Base-by-base conservation (phyloP, 2,888 invertebrate genomes). In the Cheilosia grossa region DNA sequence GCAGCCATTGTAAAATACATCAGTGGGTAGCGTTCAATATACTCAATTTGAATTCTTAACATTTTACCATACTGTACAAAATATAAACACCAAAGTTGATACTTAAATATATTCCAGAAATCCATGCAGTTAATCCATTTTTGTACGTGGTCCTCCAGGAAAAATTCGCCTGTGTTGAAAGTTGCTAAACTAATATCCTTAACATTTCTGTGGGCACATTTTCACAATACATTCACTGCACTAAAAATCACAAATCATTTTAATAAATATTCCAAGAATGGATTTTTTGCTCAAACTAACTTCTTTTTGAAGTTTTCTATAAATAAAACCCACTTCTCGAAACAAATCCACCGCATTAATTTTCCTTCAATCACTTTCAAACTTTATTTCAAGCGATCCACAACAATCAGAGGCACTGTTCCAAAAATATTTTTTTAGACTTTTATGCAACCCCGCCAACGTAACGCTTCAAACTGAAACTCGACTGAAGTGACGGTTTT, bases 401-500 rank as follows among this genome's bases (percentile, higher is more conserved):
- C 54, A 73, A 72, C 72, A 77, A 51, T 64, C 42, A 42, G 42
- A 58, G 24, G 47, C 51, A 73, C 59, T 66, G n/a, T 49, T 70
- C 30, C 15, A 81, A 67, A 64, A 59, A 49, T 40, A 53, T 42
- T 70, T 67, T 70, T 67, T 54, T 72, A 61, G 54, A 67, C 15
- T 58, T 75, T 30, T 67, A 77, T 85, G 81, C 81, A 85, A 72
- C 66, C 85, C 81, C 85, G 81, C 75, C 85, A 77, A 85, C 85
- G 81, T 77, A 81, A 81, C 81, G 67, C 81, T 85, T 72, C 81
- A 72, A 85, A 85, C 85, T 85, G 63, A 85, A 81, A 81, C 72
- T 70, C 75, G 21, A 75, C 49, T 75, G 69, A 80, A 83, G 44
- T 70, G 74, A 83, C 74, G 80, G 83, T 79, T 74, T 74, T 79